phyloP scores from a whole-genome alignment of 2,888 invertebrate genomes.

The Apodemia duryi region DNA sequence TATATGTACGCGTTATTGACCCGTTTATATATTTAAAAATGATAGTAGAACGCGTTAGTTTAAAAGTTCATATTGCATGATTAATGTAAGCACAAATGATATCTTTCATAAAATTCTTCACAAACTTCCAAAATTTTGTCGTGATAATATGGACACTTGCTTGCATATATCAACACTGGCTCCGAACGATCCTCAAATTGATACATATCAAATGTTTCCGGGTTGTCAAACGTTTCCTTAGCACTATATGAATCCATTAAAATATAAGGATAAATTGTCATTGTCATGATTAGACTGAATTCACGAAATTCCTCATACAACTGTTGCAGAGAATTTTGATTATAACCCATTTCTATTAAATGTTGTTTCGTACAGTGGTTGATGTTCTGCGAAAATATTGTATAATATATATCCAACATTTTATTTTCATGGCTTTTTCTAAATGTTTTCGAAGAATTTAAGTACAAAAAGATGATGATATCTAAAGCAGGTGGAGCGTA shows the following conservation, averaged over 20 bases:
- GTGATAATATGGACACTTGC: neutral
- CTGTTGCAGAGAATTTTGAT: neutral
- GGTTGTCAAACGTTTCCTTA: neutral
- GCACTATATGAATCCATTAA: constrained; percentile 3
- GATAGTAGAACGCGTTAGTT: too few species aligned
- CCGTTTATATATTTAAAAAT: too few species aligned
- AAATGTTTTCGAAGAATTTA: neutral
- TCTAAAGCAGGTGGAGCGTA: constrained; percentile 13
- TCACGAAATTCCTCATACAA: neutral
- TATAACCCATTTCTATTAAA: neutral
- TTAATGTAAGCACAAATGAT: neutral
- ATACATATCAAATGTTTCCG: constrained; percentile 5
- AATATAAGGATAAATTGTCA: neutral
- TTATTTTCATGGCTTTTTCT: neutral
- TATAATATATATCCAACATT: neutral
- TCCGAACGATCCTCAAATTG: constrained; percentile 5
- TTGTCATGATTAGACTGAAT: neutral
- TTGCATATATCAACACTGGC: neutral
- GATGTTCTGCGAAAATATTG: neutral
- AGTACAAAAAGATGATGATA: neutral
- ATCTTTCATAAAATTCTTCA: constrained; percentile 11
- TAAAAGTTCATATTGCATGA: too few species aligned
- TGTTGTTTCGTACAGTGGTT: neutral
- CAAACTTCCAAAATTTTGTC: constrained; percentile 4
- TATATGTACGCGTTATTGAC: too few species aligned